Base-by-base conservation (phyloP, 2,113 vertebrate species). In the Gorilla gorilla region DNA sequence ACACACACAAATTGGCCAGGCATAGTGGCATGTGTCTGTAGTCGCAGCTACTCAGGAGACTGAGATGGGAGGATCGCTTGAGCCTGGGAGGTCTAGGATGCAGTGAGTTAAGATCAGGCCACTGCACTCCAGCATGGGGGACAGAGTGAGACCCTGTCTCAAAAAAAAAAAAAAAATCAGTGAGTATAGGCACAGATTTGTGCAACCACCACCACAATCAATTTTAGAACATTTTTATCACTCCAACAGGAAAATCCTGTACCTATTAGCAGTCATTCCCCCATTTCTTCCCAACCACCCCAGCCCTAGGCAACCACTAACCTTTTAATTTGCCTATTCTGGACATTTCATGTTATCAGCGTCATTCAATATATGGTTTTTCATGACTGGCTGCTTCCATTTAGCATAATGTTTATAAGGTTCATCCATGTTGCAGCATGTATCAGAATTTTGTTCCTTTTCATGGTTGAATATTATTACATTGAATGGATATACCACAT, bases 351-450 rank as follows among this genome's bases (percentile, higher is more conserved):
- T 55, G 8, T n/a, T 57, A 59, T 83, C 40, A 48, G 78, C 93
- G 35, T 78, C 35, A 91, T 85, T 64, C 10, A 43, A 11, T 57
- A 68, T 95, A 3, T 83, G 25, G n/a, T 57, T 43, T 64, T 96
- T 96, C 82, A n/a, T 94, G 48, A 45, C 68, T 68, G 72, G 55
- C n/a, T 92, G 83, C 23, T 45, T 96, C 83, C n/a, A 86, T 45
- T 87, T 86, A 55, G 43, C 59, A 76, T 90, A 66, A 48, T 76
- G 43, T 93, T 93, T 93, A 16, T 78, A 97, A 93, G 14, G 12
- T 30, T 97, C 81, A 96, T 87, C 13, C 5, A 35, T 92, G 55
- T 91, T 66, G 75, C 82, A 83, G 13, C 40, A 72, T 73, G 59
- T 17, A 83, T 55, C 64, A 89, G 38, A 91, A 73, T 73, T 94